Conservation (phyloP, 2,888 invertebrate genomes). For the Isotomurus palustris region DNA sequence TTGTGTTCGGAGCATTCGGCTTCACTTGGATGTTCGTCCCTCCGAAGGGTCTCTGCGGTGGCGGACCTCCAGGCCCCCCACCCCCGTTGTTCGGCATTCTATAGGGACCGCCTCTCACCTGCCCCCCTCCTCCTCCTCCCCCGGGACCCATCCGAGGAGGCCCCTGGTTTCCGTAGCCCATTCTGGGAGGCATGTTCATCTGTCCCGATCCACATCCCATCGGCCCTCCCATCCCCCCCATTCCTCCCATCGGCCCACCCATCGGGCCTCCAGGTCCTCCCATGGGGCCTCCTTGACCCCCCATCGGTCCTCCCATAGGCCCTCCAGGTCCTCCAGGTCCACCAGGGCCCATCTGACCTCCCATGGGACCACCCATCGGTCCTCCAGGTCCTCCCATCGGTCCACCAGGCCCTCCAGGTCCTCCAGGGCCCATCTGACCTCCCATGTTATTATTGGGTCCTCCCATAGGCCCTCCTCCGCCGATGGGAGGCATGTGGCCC, state of each 20-base stretch:
- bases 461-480: constrained; percentile 43
- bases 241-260: constrained; percentile 42
- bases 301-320: constrained; percentile 34
- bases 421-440: constrained; percentile 43
- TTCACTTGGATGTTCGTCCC: constrained; percentile 87
- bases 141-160: constrained; percentile 35
- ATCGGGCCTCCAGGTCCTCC: constrained; percentile 43
- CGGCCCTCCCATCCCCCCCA: constrained; percentile 40
- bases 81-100: constrained; percentile 56
- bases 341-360: constrained; percentile 33
- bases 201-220: constrained; percentile 27
- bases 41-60: constrained; percentile 59
- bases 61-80: constrained; percentile 52
- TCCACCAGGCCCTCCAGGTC: constrained; percentile 34
- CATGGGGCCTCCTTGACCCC: constrained; percentile 15
- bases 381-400: too few relatives aligned
- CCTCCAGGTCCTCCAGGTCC: constrained; percentile 43
- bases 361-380: constrained; percentile 43
- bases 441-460: constrained; percentile 40
- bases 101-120: constrained; percentile 54
- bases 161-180: constrained; percentile 23
- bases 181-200: constrained; percentile 27
- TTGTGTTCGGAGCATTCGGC: constrained; percentile 94
- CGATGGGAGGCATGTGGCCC: constrained; percentile 36
- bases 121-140: constrained; percentile 55